phyloP scores from a whole-genome alignment of 2,797 vertebrate genomes.

The Loris lydekkerianus region DNA sequence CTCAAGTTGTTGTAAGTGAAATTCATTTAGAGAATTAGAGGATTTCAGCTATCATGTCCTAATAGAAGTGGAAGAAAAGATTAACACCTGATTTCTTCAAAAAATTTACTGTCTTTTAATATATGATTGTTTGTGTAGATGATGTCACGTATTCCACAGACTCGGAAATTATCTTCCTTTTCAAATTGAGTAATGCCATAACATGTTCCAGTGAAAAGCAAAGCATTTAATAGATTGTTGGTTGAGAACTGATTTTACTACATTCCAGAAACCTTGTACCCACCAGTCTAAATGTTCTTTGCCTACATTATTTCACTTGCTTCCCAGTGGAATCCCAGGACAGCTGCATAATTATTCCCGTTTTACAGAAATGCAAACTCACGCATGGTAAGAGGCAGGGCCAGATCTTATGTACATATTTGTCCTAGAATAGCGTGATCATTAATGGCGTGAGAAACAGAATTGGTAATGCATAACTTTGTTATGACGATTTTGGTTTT shows the following conservation, averaged over 20 bases:
- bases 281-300: not conserved
- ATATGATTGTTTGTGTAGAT: not conserved
- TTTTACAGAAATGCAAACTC: not conserved
- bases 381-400: not conserved
- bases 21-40: not conserved
- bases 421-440: not conserved
- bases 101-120: constrained; percentile 14
- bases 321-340: not conserved
- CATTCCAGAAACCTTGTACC: not conserved
- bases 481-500: not conserved
- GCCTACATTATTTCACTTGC: not conserved
- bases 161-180: constrained; percentile 8
- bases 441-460: not conserved
- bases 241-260: not conserved
- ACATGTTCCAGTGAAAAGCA: not conserved
- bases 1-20: not conserved
- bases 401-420: not conserved
- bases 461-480: not conserved
- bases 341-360: not conserved
- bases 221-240: not conserved
- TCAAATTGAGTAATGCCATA: not conserved
- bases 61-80: not conserved
- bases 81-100: not conserved
- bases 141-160: not conserved
- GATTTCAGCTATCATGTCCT: not conserved